Conservation (phyloP, 2,797 vertebrate genomes). For the Scolopax rusticola region DNA sequence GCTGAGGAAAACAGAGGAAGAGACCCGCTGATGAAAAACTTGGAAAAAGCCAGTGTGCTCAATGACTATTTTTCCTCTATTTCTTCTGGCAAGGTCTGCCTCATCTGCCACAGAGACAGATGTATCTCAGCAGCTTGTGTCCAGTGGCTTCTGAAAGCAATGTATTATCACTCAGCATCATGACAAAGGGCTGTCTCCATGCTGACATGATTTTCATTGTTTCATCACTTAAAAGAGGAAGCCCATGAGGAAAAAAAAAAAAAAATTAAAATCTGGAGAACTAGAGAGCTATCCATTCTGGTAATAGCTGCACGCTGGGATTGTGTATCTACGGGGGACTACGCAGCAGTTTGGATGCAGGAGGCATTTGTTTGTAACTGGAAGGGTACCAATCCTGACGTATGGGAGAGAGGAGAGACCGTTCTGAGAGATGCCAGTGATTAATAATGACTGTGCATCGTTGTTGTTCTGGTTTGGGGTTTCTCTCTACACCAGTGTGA, state of each 20-base stretch:
- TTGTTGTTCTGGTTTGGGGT: background rate
- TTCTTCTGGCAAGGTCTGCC: background rate
- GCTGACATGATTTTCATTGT: background rate
- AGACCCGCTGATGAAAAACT: background rate
- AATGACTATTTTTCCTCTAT: background rate
- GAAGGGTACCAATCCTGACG: slow-evolving; percentile 84
- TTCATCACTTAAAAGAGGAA: slow-evolving; percentile 4
- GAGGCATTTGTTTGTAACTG: slow-evolving; percentile 73
- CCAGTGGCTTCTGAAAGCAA: background rate
- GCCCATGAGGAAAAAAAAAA: background rate
- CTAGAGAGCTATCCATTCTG: slow-evolving; percentile 11
- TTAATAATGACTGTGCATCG: slow-evolving; percentile 89
- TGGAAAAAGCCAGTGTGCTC: background rate
- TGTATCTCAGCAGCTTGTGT: background rate
- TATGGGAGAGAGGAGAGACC: slow-evolving; percentile 88
- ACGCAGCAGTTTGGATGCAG: slow-evolving; percentile 56
- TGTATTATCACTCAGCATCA: background rate
- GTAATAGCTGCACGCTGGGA: slow-evolving; percentile 6
- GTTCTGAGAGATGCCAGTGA: slow-evolving; percentile 91
- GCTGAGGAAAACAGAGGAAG: background rate
- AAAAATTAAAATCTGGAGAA: background rate
- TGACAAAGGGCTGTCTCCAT: background rate
- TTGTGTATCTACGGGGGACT: slow-evolving; percentile 21
- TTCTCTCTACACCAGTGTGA: slow-evolving; percentile 89
- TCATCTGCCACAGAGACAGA: background rate